Conservation (phyloP, 2,113 vertebrate genomes). For the Pseudonaja textilis region DNA sequence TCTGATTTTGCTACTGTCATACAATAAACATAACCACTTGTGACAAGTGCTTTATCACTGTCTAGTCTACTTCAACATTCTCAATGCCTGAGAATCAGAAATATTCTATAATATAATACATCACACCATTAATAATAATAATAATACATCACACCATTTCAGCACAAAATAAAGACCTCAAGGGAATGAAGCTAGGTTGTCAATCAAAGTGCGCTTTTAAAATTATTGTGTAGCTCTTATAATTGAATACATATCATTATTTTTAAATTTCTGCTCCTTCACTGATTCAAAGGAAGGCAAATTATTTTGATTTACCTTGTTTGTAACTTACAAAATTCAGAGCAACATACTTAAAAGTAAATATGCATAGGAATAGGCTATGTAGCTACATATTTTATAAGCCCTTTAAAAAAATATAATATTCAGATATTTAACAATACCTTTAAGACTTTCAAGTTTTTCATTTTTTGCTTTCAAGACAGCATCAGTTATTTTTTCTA, state of each 20-base stretch:
- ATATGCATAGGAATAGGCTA: not conserved
- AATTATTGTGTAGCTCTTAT: not conserved
- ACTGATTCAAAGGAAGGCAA: too few relatives aligned
- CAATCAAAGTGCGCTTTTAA: not conserved
- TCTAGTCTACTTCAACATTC: not conserved
- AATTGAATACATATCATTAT: not conserved
- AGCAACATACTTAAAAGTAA: not conserved
- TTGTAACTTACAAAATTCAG: not conserved
- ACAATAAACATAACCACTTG: not conserved
- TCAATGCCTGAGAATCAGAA: not conserved
- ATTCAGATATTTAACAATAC: constrained; percentile 60
- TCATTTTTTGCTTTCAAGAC: constrained; percentile 90
- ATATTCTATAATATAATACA: not conserved
- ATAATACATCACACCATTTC: not conserved
- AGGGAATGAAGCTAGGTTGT: not conserved
- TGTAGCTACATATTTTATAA: not conserved
- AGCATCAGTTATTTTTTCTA: constrained; percentile 92
- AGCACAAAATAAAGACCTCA: not conserved
- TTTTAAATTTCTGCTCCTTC: not conserved
- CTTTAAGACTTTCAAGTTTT: constrained; percentile 85
- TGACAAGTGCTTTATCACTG: not conserved
- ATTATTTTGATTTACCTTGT: not conserved
- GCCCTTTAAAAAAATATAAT: constrained; percentile 17
- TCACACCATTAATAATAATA: not conserved
- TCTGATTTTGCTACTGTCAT: not conserved